A percentile compares a stretch with the other conserved stretches of the same genome.
Conservation (phyloP, 2,888 invertebrate species). For the Ormyrus rosae region DNA sequence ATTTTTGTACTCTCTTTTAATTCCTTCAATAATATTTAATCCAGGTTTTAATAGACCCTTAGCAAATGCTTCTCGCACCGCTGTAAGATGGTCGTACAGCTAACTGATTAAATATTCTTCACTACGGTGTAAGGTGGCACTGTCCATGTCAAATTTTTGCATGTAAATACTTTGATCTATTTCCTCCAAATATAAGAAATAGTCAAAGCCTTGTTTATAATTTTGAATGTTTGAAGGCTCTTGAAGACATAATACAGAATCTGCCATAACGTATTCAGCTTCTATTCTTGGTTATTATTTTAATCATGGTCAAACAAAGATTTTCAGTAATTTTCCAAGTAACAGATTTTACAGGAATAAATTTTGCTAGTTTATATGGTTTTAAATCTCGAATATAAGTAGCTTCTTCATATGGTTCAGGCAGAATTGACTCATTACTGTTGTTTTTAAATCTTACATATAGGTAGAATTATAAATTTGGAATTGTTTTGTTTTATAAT, state of each 20-base stretch:
- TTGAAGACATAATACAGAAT: slow-evolving; percentile 78
- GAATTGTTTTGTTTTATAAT: too few relatives aligned
- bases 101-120: slow-evolving; percentile 81
- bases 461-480: too few relatives aligned
- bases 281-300: slow-evolving; percentile 71
- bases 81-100: too few relatives aligned
- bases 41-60: slow-evolving; percentile 92
- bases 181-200: slow-evolving; percentile 89
- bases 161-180: slow-evolving; percentile 82
- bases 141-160: slow-evolving; percentile 82
- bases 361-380: slow-evolving; percentile 78
- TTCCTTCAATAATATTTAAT: slow-evolving; percentile 83
- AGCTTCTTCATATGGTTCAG: slow-evolving; percentile 45
- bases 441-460: not conserved
- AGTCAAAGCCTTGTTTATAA: slow-evolving; percentile 84
- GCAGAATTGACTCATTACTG: slow-evolving; percentile 37
- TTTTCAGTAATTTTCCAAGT: slow-evolving; percentile 75
- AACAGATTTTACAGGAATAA: slow-evolving; percentile 77
- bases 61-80: slow-evolving; percentile 90
- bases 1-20: slow-evolving; percentile 81
- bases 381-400: slow-evolving; percentile 78
- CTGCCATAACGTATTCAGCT: slow-evolving; percentile 75
- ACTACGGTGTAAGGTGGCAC: slow-evolving; percentile 80
- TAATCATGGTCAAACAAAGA: slow-evolving; percentile 72
- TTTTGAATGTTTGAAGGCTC: slow-evolving; percentile 78